phyloP scores from a whole-genome alignment of 2,797 vertebrate genomes.

The Lophius americanus region DNA sequence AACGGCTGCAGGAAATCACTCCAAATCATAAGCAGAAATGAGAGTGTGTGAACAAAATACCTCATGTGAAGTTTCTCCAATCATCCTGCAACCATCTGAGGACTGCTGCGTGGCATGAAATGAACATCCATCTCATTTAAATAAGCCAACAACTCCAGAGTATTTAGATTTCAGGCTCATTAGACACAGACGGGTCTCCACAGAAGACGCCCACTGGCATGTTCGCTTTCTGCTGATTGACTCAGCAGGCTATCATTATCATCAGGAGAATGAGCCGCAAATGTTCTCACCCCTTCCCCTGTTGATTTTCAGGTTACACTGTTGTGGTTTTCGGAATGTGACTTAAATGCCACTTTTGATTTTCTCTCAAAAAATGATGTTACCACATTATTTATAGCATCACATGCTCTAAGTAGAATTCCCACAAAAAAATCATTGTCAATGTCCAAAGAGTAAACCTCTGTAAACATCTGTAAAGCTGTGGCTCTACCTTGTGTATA shows the following conservation, averaged over 20 bases:
- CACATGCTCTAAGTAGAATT: slow-evolving; percentile 33
- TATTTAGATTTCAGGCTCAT: slow-evolving; percentile 51
- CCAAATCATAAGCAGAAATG: slow-evolving; percentile 67
- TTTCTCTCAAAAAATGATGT: slow-evolving; percentile 20
- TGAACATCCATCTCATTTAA: slow-evolving; percentile 67
- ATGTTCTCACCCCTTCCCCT: slow-evolving; percentile 34
- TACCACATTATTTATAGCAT: slow-evolving; percentile 23
- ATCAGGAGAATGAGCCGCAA: slow-evolving; percentile 47
- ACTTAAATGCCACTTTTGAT: slow-evolving; percentile 34
- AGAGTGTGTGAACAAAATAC: slow-evolving; percentile 42
- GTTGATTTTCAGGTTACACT: slow-evolving; percentile 50
- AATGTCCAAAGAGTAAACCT: slow-evolving; percentile 8
- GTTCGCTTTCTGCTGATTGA: slow-evolving; percentile 70
- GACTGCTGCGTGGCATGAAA: slow-evolving; percentile 32
- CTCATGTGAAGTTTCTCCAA: slow-evolving; percentile 21
- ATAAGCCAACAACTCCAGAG: slow-evolving; percentile 63
- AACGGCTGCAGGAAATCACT: slow-evolving; percentile 72
- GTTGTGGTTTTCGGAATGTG: slow-evolving; percentile 28
- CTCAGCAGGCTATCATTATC: slow-evolving; percentile 65
- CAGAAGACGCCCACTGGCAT: slow-evolving; percentile 51
- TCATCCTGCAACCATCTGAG: slow-evolving; percentile 47
- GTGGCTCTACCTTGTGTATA: not conserved
- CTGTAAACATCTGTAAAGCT: slow-evolving; percentile 6
- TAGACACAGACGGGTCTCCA: slow-evolving; percentile 38
- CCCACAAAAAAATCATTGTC: slow-evolving; percentile 18